Base-by-base conservation (phyloP, 2,113 vertebrate species). In the Seriola rivoliana region DNA sequence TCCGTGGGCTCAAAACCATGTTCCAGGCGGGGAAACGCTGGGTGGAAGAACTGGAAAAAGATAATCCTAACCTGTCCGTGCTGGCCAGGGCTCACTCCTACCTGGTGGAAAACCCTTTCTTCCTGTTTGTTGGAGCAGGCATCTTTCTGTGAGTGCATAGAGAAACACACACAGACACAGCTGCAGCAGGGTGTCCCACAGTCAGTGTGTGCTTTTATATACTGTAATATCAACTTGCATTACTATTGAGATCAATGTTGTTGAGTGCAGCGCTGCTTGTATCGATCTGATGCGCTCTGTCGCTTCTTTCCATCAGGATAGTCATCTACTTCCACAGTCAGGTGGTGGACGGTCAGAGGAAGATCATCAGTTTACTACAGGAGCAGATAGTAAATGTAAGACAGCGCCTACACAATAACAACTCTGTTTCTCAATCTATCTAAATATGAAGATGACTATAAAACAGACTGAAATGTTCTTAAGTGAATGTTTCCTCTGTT, bases 261-360 rank as follows among this genome's bases (percentile, higher is more conserved):
- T 23, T 52, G 50, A 81, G 13, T 64, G 10, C 36, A 19, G 8
- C n/a, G 11, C 34, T 40, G 40, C 12, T 50, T 62, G 9, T 55
- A 19, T 11, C 64, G 5, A 48, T 67, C 75, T 67, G 5, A 78
- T 54, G 25, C 8, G 11, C 3, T 44, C 57, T 75, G 2, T 80
- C 1, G 40, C 66, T 62, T 79, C 36, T 74, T 36, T 81, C 72
- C 80, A 75, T 66, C 92, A 98, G 98, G 81, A 95, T 96, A 0
- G 75, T 96, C 50, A 97, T 97, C 94, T 99, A 99, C 93, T 96
- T 98, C 93, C 95, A 97, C 86, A 95, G 96, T 85, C 97, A 99
- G 91, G 96, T 99, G 89, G 95, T 99, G 13, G 96, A 96, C 44
- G 98, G 96, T 46, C 97, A 96, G 74, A 94, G 88, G 78, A 96